Base-by-base conservation (phyloP, 23 tunicate genomes). In the Phallusia fumigata region DNA sequence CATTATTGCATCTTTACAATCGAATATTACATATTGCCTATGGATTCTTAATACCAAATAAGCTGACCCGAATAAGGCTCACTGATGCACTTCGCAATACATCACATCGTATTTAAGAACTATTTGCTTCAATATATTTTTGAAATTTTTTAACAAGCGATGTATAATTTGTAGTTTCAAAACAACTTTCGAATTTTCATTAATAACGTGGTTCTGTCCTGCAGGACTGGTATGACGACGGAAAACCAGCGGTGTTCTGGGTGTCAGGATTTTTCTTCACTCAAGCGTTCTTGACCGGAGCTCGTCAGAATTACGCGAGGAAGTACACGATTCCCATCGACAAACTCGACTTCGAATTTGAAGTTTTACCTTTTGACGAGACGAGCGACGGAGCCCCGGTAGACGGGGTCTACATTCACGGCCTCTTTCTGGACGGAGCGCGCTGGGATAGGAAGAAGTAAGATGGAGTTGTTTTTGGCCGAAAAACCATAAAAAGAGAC, bases 261-360 rank as follows among this genome's bases (percentile, higher is more conserved):
- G 85, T 96, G 15, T 96, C 99, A n/a, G 99, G 99, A 13, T 96
- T 96, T 53, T 96, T 92, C 83, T 96, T 96, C 93, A 96, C 99
- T 2, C 99, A 96, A 87, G 99, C 99, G 81, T 96, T 96, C 90
- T 86, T 96, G 84, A 96, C 99, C 73, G 99, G 99, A 12, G 99
- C 99, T 0, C 84, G 96, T 35, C 99, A 96, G 83, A 96, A 96
- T 79, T 96, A 83, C 79, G 99, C 99, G 33, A 83, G 99, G 30
- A 91, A 91, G 77, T 96, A 96, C 90, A 96, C 96, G 34, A 96
- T 96, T 74, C 99, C 99, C 30, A 96, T 96, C 74, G 99, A 96
- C 76, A 90, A 90, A 40, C 85, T 96, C 32, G 96, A 95, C 53
- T 96, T 96, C 90, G 89, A 91, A 28, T 96, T 88, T 82, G 87